Percentiles rank a stretch among this genome's conserved stretches.
Evolutionary conservation across 2,797 vertebrate genomes (phyloP).

Genomic region (Paedocypris micromegethes): DNA sequence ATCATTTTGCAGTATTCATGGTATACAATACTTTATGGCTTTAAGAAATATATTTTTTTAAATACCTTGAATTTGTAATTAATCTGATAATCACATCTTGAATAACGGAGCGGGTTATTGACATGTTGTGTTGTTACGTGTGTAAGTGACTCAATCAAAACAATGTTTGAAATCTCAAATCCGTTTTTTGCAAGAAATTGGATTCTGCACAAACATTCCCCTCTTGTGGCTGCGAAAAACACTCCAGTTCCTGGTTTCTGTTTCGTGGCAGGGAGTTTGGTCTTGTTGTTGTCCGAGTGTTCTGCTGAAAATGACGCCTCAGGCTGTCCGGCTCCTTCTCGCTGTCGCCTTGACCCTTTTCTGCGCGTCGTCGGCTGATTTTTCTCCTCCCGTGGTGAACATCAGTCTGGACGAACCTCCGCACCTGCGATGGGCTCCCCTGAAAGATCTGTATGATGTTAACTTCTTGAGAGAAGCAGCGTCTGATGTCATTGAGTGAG

Average conservation of each 20-base stretch:
- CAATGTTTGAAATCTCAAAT: no score
- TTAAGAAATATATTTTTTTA: no score
- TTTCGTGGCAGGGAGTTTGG: no score
- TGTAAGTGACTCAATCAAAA: no score
- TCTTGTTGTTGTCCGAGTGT: no score
- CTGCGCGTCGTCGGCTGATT: slow-evolving; percentile 20
- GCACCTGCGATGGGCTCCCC: slow-evolving; percentile 57
- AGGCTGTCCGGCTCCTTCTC: slow-evolving; percentile 4
- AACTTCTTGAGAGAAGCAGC: slow-evolving; percentile 58
- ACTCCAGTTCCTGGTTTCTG: slow-evolving; percentile 3
- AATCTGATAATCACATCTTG: no score
- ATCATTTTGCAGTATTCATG: no score
- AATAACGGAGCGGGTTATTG: no score
- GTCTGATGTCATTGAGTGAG: slow-evolving; percentile 67
- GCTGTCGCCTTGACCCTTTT: slow-evolving; percentile 35
- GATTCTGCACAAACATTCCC: neutral
- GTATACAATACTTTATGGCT: no score
- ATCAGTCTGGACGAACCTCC: slow-evolving; percentile 62
- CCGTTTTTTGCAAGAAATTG: neutral
- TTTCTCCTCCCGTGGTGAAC: slow-evolving; percentile 57
- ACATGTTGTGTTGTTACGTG: no score
- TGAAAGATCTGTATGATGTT: slow-evolving; percentile 52
- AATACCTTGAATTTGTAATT: no score
- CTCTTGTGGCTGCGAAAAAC: slow-evolving; percentile 2
- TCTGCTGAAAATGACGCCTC: slow-evolving; percentile 15